Evolutionary conservation across 2,888 invertebrate genomes (phyloP).

Genomic region (Parnassius orleans): DNA sequence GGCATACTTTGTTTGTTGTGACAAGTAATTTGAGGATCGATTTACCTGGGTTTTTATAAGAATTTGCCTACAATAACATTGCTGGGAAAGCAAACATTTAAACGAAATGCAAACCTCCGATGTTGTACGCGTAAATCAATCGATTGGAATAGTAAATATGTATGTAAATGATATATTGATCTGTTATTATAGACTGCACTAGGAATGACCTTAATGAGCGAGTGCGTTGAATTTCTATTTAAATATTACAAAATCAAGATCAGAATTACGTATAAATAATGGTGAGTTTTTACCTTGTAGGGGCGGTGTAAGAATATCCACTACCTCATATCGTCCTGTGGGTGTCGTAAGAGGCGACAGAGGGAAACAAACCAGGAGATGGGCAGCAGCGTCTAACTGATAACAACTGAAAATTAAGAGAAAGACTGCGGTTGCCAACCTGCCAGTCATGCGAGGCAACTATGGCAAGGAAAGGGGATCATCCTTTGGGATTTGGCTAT

Average conservation of each 20-base stretch:
- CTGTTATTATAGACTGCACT: slow-evolving; percentile 21
- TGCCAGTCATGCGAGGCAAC: too few relatives aligned
- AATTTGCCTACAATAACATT: slow-evolving; percentile 65
- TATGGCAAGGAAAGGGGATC: too few relatives aligned
- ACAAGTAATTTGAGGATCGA: slow-evolving; percentile 45
- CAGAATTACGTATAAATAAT: not conserved
- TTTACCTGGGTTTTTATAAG: slow-evolving; percentile 63
- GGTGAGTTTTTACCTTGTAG: too few relatives aligned
- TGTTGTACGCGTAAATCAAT: slow-evolving; percentile 46
- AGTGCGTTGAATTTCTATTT: slow-evolving; percentile 10
- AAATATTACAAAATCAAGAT: slow-evolving; percentile 1
- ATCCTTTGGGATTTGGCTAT: too few relatives aligned
- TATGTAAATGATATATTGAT: slow-evolving; percentile 39
- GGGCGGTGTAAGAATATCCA: too few relatives aligned
- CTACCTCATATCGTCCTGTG: too few relatives aligned
- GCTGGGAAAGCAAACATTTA: slow-evolving; percentile 66
- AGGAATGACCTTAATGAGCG: slow-evolving; percentile 21
- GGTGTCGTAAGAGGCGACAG: too few relatives aligned
- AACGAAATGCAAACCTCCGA: slow-evolving; percentile 11
- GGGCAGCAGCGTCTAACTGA: too few relatives aligned
- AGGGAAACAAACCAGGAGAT: too few relatives aligned
- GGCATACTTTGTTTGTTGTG: slow-evolving; percentile 61
- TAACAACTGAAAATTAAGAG: too few relatives aligned
- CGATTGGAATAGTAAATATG: slow-evolving; percentile 48
- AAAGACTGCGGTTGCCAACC: too few relatives aligned